Evolutionary conservation across 1,140 invertebrate genomes (phyloP), one percentile per base, ranked within the genome.

Genomic region (Venturia canescens): DNA sequence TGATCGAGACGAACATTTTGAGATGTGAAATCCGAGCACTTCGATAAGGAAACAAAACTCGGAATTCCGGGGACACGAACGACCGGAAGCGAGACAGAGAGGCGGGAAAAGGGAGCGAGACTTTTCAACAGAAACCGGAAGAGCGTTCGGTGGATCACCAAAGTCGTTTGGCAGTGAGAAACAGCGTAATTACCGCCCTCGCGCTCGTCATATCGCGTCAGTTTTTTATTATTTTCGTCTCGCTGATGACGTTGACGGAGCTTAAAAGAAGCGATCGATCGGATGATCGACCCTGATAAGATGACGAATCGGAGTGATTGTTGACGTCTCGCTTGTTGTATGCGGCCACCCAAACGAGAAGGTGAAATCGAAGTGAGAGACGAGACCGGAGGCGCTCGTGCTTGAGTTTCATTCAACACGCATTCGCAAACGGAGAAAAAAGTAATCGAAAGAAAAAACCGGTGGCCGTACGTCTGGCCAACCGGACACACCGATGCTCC

Each of bases 251-350:
- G 38, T 44, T 44, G 50, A 53, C 50, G n/a, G n/a, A 53, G 16
- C 50, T 53, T 18, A 18, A 53, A 53, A 53, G 38, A 44, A 44
- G 16, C 16, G 50, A 53, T 53, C n/a, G 18, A 18, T 53, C 50
- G 16, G 38, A 44, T 4, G 38, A 44, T 44, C 38, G 38, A 44
- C 4, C 4, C 18, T 18, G 50, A 53, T 53, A 53, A 18, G 50
- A 53, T 53, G 50, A 53, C n/a, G 16, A 53, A 53, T 53, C 50
- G 50, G 16, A 53, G 50, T 53, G 50, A 53, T 53, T 53, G 50
- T 53, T 53, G 50, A 53, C 50, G 50, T 53, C n/a, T 53, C n/a
- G n/a, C n/a, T n/a, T 53, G n/a, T 53, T 21, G 50, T n/a, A 3
- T n/a, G 38, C n/a, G 16, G 38, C 6, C 6, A 53, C 1, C 4